These are phyloP conservation scores for Toxotes lorentzi DNA, from an alignment of 2,797 vertebrate genomes.

Conservation along the genomic window DNA sequence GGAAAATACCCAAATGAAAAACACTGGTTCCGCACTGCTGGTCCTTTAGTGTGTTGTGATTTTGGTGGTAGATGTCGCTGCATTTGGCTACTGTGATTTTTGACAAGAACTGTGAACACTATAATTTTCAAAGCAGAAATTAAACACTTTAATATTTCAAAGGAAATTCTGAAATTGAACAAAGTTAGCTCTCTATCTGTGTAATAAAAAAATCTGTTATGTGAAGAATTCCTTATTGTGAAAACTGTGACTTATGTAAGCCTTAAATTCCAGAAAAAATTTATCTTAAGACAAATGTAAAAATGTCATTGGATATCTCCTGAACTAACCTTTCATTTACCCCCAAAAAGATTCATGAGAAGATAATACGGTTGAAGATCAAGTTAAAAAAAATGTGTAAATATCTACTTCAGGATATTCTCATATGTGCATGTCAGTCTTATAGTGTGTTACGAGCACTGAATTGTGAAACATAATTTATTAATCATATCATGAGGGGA, in stretches of 20 bases:
- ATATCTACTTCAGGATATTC: not conserved
- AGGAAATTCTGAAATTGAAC: not conserved
- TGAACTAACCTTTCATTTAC: not conserved
- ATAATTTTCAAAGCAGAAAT: not conserved
- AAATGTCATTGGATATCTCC: not conserved
- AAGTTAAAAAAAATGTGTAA: not conserved
- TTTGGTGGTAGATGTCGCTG: not conserved
- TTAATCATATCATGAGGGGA: conserved; percentile 4
- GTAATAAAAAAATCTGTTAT: not conserved
- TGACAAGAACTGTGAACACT: not conserved
- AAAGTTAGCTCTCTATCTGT: not conserved
- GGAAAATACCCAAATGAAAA: not conserved
- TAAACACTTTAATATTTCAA: no score
- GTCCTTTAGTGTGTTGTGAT: not conserved
- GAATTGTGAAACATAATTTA: conserved; percentile 18
- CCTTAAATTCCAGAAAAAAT: not conserved
- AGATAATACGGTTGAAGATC: not conserved
- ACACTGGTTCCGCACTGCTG: not conserved
- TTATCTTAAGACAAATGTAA: not conserved
- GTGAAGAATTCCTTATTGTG: not conserved
- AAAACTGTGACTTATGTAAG: not conserved
- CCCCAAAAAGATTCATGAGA: not conserved
- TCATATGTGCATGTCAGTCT: conserved; percentile 3
- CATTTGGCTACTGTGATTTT: not conserved
- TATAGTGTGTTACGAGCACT: not conserved